Conservation (phyloP, 2,888 invertebrate genomes). For the Diplolepis rosae region DNA sequence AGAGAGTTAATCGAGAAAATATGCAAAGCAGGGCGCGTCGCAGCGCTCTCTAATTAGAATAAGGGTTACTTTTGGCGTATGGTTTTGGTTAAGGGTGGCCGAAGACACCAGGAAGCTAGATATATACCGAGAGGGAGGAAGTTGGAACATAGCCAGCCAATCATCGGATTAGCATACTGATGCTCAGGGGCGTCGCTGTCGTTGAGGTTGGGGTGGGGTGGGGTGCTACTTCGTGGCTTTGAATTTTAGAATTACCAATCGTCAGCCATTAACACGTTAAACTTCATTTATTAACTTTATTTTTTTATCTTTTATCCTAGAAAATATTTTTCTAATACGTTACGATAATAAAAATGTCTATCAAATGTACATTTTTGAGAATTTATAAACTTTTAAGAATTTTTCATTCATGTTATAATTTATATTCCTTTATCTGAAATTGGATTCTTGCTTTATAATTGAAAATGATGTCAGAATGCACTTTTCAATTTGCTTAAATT, state of each 20-base stretch:
- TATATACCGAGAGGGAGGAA: constrained; percentile 47
- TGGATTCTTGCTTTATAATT: background rate
- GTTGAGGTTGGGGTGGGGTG: constrained; percentile 70
- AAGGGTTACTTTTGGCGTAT: constrained; percentile 73
- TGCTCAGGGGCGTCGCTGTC: constrained; percentile 71
- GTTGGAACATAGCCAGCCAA: constrained; percentile 73
- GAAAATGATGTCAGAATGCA: constrained; percentile 22
- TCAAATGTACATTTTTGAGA: background rate
- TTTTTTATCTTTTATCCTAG: background rate
- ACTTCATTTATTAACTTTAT: background rate
- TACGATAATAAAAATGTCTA: background rate
- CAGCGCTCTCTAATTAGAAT: constrained; percentile 70
- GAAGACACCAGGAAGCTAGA: constrained; percentile 60
- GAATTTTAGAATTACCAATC: constrained; percentile 67
- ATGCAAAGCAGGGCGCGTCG: constrained; percentile 66
- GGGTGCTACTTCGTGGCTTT: constrained; percentile 69
- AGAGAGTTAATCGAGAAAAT: constrained; percentile 68
- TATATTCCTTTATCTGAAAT: constrained; percentile 4
- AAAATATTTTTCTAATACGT: background rate
- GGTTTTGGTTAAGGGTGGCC: constrained; percentile 70
- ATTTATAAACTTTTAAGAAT: background rate
- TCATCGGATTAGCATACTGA: constrained; percentile 74
- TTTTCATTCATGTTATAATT: background rate
- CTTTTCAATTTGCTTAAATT: constrained; percentile 24
- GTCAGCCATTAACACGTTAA: constrained; percentile 52